Percentiles rank a stretch among this genome's conserved stretches.
phyloP scores from a whole-genome alignment of 2,113 vertebrate genomes.

The Atractosteus spatula region DNA sequence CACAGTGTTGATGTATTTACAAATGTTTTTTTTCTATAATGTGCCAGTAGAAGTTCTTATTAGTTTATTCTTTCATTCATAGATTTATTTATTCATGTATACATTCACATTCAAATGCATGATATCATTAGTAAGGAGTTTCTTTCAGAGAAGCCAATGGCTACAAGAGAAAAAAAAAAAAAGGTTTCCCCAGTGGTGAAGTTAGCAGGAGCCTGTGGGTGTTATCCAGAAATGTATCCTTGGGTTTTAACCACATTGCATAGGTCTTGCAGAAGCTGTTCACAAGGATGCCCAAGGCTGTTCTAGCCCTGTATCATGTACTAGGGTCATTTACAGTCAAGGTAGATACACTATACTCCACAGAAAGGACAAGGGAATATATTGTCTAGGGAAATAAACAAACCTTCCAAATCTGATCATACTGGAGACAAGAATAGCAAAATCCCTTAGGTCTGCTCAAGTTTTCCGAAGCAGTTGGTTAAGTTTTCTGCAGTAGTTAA shows the following conservation, averaged over 20 bases:
- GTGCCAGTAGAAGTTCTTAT: too few species aligned
- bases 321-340: conserved; percentile 4
- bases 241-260: conserved; percentile 1
- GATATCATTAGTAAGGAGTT: too few species aligned
- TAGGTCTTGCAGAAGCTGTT: background rate
- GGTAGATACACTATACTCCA: conserved; percentile 9
- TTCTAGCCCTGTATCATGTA: conserved; percentile 13
- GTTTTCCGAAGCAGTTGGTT: conserved; percentile 9
- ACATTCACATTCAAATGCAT: too few species aligned
- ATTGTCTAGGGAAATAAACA: conserved; percentile 3
- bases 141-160: too few species aligned
- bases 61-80: too few species aligned
- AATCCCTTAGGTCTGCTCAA: background rate
- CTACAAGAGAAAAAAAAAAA: background rate
- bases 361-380: background rate
- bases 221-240: background rate
- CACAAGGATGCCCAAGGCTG: conserved; percentile 13
- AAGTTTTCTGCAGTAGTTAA: conserved; percentile 3
- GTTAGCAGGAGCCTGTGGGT: conserved; percentile 4
- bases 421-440: conserved; percentile 7
- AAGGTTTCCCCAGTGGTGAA: background rate
- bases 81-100: too few species aligned
- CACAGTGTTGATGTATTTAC: too few species aligned
- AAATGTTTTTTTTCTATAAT: too few species aligned
- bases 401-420: conserved; percentile 20